Evolutionary conservation across 1,140 invertebrate species (phyloP), one percentile per base, ranked within the genome.

Genomic region (Psilanteris sp.): DNA sequence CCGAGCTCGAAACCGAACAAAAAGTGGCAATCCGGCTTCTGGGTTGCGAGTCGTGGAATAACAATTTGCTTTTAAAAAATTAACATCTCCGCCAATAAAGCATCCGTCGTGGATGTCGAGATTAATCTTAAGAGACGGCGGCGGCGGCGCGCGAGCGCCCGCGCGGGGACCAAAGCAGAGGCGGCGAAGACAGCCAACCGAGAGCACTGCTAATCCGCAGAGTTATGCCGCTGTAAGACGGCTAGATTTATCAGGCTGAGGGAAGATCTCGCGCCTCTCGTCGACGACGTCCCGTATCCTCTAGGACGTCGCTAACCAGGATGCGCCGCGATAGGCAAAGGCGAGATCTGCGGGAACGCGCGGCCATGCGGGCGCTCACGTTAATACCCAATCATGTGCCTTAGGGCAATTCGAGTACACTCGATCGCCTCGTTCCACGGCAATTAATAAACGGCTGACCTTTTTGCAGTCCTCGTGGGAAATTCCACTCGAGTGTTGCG

Each of bases 241-340:
- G 71, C 72, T 80, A 88, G 87, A 88, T 88, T 87, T 88, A 88
- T 88, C 84, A 79, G 83, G 85, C 85, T 87, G 82, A 87, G 77
- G 71, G 75, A 54, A 72, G 48, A 62, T 73, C 54, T 68, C 31
- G 54, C 44, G 54, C 27, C 44, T 70, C 55, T 44, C 50, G 64
- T 66, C 61, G 68, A 55, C 57, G 50, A 57, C 52, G 36, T 71
- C 77, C 71, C 76, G 59, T 78, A 78, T 74, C 59, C 71, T 27
- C 32, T 44, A 32, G 59, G 46, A 64, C 34, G 34, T 50, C 61
- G 24, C 57, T 67, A 59, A 50, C 70, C 61, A 54, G 50, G 46
- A 41, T 55, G 52, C 41, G 50, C 64, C 18, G 32, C 14, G 4
- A 50, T 34, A 26, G 24, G 22, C 39, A 27, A 57, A 64, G 41